Percentiles rank a stretch among this genome's conserved stretches.
Evolutionary conservation across 2,888 invertebrate species (phyloP).

Genomic region (Sinentomon sp.): DNA sequence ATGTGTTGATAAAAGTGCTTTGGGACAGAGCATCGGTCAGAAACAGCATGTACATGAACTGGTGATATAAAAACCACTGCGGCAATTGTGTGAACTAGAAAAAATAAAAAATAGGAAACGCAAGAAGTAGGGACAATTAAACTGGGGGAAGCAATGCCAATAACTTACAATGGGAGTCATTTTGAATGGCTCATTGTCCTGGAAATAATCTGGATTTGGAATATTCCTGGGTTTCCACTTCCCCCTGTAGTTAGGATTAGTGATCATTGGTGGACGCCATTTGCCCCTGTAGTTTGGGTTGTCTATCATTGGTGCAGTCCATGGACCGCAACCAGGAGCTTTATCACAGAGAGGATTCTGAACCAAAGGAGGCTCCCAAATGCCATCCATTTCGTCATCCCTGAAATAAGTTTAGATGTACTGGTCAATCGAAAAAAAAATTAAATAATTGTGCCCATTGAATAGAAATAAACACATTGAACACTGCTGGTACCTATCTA

Average conservation of each 20-base stretch:
- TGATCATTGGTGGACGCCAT: slow-evolving; percentile 68
- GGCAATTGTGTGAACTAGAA: too few species aligned
- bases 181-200: slow-evolving; percentile 62
- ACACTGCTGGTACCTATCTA: too few species aligned
- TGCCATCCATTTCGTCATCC: slow-evolving; percentile 96
- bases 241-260: slow-evolving; percentile 82
- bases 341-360: slow-evolving; percentile 59
- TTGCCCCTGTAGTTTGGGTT: slow-evolving; percentile 77
- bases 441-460: too few species aligned
- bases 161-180: slow-evolving; percentile 67
- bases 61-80: too few species aligned
- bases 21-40: too few species aligned
- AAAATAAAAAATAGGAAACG: not conserved
- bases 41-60: too few species aligned
- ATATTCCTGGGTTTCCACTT: slow-evolving; percentile 74
- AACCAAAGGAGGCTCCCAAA: slow-evolving; percentile 84
- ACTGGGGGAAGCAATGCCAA: slow-evolving; percentile 1
- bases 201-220: slow-evolving; percentile 74
- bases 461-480: too few species aligned
- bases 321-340: slow-evolving; percentile 68
- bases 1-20: too few species aligned
- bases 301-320: slow-evolving; percentile 53
- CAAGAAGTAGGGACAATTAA: not conserved
- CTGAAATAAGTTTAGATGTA: too few species aligned
- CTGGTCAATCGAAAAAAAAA: too few species aligned